Evolutionary conservation across 2,113 vertebrate species (phyloP).

Genomic region (Pelusios castaneus): DNA sequence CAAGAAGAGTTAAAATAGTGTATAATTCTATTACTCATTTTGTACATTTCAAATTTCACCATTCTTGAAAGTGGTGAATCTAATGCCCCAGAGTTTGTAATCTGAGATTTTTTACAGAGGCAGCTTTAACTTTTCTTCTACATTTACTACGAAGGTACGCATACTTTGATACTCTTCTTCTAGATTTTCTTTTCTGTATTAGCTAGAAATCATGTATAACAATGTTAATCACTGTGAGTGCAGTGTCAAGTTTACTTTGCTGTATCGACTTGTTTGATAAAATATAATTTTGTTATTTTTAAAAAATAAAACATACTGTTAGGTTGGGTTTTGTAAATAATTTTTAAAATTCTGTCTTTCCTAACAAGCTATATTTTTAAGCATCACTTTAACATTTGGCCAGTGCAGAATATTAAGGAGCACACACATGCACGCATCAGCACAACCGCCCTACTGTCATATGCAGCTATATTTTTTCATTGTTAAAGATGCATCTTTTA

Average conservation of each 20-base stretch:
- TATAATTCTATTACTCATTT: not conserved
- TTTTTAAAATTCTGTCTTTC: not conserved
- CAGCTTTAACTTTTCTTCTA: constrained; percentile 37
- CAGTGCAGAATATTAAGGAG: not conserved
- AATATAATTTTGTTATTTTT: not conserved
- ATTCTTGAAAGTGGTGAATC: not conserved
- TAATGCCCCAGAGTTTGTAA: not conserved
- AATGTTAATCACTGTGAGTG: not conserved
- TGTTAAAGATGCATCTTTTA: not conserved
- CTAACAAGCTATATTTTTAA: not conserved
- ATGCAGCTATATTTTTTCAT: not conserved
- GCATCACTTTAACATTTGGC: not conserved
- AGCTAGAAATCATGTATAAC: not conserved
- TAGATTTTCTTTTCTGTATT: not conserved
- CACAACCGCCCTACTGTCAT: not conserved
- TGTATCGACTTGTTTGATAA: not conserved
- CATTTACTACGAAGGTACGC: constrained; percentile 28
- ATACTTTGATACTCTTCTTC: not conserved
- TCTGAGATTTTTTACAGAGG: constrained; percentile 27
- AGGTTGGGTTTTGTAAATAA: not conserved
- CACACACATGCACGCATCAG: not conserved
- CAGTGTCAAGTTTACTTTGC: not conserved
- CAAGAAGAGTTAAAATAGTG: not conserved
- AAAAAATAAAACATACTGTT: not conserved
- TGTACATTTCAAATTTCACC: not conserved